phyloP scores from a whole-genome alignment of 2,113 vertebrate species.

The Gopherus flavomarginatus region DNA sequence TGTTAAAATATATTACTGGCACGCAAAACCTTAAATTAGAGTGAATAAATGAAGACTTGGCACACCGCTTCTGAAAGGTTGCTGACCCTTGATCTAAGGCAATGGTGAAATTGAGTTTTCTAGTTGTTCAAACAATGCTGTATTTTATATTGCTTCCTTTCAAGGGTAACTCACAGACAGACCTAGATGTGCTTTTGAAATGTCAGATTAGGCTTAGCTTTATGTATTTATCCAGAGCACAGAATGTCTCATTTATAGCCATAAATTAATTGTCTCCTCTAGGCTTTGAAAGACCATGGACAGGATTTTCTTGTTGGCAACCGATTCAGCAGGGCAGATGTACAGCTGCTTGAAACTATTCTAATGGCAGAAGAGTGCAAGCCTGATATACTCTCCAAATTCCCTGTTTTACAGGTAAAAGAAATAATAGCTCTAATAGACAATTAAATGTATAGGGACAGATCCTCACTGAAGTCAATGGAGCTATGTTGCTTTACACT shows the following conservation, averaged over 20 bases:
- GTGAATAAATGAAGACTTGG: too few species aligned
- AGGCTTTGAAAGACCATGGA: conserved; percentile 76
- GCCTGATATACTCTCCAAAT: conserved; percentile 75
- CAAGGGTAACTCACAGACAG: background rate
- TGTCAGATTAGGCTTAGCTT: accelerated
- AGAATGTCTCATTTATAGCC: background rate
- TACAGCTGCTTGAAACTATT: conserved; percentile 82
- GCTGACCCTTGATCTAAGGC: background rate
- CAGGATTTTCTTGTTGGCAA: conserved; percentile 83
- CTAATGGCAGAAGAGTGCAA: conserved; percentile 85
- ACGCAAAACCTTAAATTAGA: too few species aligned
- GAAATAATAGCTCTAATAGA: background rate
- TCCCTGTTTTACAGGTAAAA: conserved; percentile 83
- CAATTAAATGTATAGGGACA: background rate
- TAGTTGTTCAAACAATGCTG: background rate
- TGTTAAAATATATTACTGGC: too few species aligned
- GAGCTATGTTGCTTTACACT: background rate
- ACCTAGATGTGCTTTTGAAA: background rate
- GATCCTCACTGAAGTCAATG: background rate
- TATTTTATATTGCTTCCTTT: background rate
- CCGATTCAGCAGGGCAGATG: conserved; percentile 83
- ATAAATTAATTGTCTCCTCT: background rate
- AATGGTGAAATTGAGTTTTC: background rate
- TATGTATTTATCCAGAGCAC: background rate
- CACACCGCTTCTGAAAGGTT: too few species aligned